A percentile compares a stretch with the other conserved stretches of the same genome.
phyloP scores from a whole-genome alignment of 2,888 invertebrate genomes.

The Caenorhabditis uteleia region DNA sequence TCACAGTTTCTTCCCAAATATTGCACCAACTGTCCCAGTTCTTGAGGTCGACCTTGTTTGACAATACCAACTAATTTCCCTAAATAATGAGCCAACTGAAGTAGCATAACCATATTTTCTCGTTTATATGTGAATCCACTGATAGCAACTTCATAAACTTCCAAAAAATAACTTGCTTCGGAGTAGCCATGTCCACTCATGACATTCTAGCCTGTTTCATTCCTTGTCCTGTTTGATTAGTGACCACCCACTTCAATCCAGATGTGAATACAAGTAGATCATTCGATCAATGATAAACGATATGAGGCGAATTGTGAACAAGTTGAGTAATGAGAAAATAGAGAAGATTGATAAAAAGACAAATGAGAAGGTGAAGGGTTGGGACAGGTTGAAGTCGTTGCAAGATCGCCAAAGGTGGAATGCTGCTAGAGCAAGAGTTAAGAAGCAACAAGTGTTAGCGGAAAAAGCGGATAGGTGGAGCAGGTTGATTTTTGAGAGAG shows the following conservation, averaged over 20 bases:
- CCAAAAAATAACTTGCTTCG: constrained; percentile 71
- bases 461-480: no score
- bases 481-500: no score
- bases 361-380: no score
- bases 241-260: constrained; percentile 87
- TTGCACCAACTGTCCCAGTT: constrained; percentile 36
- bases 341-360: no score
- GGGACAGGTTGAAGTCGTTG: no score
- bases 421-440: no score
- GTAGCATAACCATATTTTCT: constrained; percentile 89
- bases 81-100: constrained; percentile 86
- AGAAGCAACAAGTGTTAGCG: no score
- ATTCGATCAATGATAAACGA: no score
- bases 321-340: no score
- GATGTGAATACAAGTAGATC: constrained; percentile 89
- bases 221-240: constrained; percentile 75
- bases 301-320: no score
- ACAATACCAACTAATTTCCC: constrained; percentile 74
- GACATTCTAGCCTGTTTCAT: constrained; percentile 84
- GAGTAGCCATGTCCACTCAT: constrained; percentile 91
- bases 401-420: no score
- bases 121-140: constrained; percentile 94
- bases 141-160: constrained; percentile 74
- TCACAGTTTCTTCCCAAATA: constrained; percentile 39
- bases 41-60: constrained; percentile 46